Percentiles rank a stretch among this genome's conserved stretches.
Conservation (phyloP, 2,888 invertebrate genomes). For the Dione vanillae region DNA sequence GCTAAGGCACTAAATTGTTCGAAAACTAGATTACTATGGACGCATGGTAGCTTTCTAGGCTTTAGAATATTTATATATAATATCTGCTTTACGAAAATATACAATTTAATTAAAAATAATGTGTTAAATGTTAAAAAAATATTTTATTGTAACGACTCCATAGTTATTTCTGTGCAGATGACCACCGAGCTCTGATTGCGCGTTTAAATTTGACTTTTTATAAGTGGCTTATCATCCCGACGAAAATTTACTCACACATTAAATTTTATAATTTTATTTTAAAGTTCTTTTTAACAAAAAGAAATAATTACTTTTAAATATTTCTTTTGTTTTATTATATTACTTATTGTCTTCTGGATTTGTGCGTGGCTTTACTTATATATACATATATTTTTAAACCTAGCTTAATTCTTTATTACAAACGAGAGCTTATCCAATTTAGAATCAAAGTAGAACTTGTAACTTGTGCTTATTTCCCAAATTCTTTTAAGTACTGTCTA, state of each 20-base stretch:
- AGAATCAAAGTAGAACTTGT: neutral
- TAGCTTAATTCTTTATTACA: too few relatives aligned
- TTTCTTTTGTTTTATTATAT: conserved; percentile 16
- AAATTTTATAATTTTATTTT: conserved; percentile 54
- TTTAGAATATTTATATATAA: neutral
- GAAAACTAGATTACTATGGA: neutral
- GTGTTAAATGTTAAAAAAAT: neutral
- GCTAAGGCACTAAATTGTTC: neutral
- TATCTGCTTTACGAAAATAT: neutral
- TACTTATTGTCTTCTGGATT: neutral
- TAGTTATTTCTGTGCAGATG: conserved; percentile 51
- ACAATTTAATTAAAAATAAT: neutral
- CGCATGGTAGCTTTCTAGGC: neutral
- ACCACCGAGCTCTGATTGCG: conserved; percentile 71
- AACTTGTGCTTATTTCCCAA: neutral
- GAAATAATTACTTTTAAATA: conserved; percentile 15
- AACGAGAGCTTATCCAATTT: too few relatives aligned
- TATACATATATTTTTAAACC: too few relatives aligned
- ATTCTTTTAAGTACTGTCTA: neutral
- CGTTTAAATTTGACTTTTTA: conserved; percentile 79
- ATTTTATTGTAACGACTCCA: conserved; percentile 10
- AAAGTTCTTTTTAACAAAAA: conserved; percentile 42
- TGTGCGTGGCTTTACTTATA: neutral
- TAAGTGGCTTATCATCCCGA: conserved; percentile 67
- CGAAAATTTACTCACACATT: conserved; percentile 67